Base-by-base conservation (phyloP, 2,888 invertebrate genomes). In the Cephalotes varians region DNA sequence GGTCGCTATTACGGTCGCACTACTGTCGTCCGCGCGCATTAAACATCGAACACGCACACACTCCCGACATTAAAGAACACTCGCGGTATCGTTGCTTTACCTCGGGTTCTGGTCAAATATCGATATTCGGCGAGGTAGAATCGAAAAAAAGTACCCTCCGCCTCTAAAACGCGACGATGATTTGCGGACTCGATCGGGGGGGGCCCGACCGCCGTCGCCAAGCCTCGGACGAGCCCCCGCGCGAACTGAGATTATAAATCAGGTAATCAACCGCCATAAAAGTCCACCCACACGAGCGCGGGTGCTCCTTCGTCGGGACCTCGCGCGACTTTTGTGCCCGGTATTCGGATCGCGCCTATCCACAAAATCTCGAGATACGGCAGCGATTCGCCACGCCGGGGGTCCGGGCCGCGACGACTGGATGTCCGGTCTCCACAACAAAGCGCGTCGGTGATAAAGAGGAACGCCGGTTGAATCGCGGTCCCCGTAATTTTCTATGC, bases 231-330 rank as follows among this genome's bases (percentile, higher is more conserved):
- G 44, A n/a, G n/a, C 31, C 51, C 44, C 51, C n/a, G 83, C 69
- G 86, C 83, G 54, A 77, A 74, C 83, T 84, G 90, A 90, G 90
- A 91, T 89, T 91, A 90, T 93, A 93, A 93, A 93, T 93, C 93
- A 93, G 90, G 91, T 90, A 93, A 93, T 93, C 93, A 93, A 92
- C 92, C 91, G 91, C 92, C 84, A 93, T 93, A 93, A 93, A 93
- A 88, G 93, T 93, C 93, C 93, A 87, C 93, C 93, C 90, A 93
- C 93, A 88, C 88, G 85, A 87, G 82, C 73, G 58, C 80, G 71
- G 40, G 72, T 56, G 64, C 69, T 84, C 81, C 81, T 87, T 86
- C 83, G 74, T 81, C 74, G 72, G 56, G 64, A 72, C 82, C 84
- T 28, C 74, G 49, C 81, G 71, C 71, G 81, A 85, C 79, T 87